Evolutionary conservation across 2,888 invertebrate genomes (phyloP).

Genomic region (Orthonychiurus folsomi): DNA sequence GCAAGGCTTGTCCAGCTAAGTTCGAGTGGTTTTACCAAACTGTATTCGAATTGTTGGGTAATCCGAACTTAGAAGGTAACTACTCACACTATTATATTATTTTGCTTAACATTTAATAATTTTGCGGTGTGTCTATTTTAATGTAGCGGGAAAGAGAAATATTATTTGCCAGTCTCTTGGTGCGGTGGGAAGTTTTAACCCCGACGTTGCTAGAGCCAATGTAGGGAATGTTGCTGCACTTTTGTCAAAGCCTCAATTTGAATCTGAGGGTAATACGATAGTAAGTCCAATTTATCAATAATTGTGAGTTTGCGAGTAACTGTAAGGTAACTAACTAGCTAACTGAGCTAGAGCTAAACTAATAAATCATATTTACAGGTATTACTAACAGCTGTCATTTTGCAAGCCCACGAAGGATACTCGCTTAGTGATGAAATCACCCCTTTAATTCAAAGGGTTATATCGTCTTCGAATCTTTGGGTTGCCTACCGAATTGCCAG

Average conservation of each 20-base stretch:
- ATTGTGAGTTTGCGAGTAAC: not conserved
- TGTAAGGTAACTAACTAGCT: slow-evolving; percentile 10
- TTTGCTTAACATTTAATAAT: too few relatives aligned
- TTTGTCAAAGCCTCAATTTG: slow-evolving; percentile 30
- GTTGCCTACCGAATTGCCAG: slow-evolving; percentile 77
- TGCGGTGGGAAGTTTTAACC: slow-evolving; percentile 59
- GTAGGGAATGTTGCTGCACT: slow-evolving; percentile 36
- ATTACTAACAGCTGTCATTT: slow-evolving; percentile 28
- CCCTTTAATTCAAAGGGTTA: slow-evolving; percentile 50
- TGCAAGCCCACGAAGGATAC: slow-evolving; percentile 37
- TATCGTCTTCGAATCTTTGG: slow-evolving; percentile 61
- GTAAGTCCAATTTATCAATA: slow-evolving; percentile 42
- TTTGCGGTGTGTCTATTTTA: not conserved
- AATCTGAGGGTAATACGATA: slow-evolving; percentile 36
- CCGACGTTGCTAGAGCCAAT: slow-evolving; percentile 49
- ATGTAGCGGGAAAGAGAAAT: slow-evolving; percentile 24
- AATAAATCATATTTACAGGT: slow-evolving; percentile 21
- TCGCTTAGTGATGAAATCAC: slow-evolving; percentile 20
- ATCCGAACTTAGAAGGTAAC: slow-evolving; percentile 41
- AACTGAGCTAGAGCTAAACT: too few relatives aligned
- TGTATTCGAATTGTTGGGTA: slow-evolving; percentile 50
- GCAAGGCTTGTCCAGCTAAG: slow-evolving; percentile 55
- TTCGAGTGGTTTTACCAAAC: slow-evolving; percentile 58
- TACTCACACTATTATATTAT: too few relatives aligned
- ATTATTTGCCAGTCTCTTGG: slow-evolving; percentile 65